Evolutionary conservation across 2,113 vertebrate genomes (phyloP).

Genomic region (Cynocephalus volans): DNA sequence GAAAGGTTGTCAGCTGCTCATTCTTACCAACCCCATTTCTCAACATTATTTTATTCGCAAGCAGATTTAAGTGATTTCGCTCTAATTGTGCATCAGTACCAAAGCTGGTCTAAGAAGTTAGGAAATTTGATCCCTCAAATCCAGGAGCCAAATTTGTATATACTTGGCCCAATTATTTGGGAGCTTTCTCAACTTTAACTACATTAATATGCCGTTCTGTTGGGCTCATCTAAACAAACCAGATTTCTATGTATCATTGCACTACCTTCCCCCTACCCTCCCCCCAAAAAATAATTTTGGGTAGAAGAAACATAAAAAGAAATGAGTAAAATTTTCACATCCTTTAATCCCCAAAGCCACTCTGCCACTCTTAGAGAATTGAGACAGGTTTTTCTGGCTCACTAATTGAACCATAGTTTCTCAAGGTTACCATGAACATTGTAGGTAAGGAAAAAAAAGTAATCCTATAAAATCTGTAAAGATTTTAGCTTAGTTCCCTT

Average conservation of each 20-base stretch:
- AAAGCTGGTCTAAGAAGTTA: constrained; percentile 54
- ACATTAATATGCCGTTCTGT: constrained; percentile 32
- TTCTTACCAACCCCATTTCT: constrained; percentile 55
- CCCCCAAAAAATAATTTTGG: not conserved
- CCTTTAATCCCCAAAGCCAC: constrained; percentile 22
- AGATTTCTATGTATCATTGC: constrained; percentile 24
- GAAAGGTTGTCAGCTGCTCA: constrained; percentile 43
- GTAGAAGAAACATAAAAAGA: constrained; percentile 12
- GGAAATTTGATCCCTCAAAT: constrained; percentile 29
- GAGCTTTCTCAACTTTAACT: constrained; percentile 26
- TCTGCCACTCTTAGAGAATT: not conserved
- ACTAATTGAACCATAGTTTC: constrained; percentile 54
- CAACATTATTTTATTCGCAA: constrained; percentile 51
- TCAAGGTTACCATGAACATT: constrained; percentile 36
- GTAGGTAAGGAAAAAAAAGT: not conserved
- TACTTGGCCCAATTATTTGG: constrained; percentile 31
- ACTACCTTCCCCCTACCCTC: not conserved
- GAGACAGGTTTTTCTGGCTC: constrained; percentile 30
- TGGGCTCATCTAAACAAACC: constrained; percentile 50
- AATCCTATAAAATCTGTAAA: constrained; percentile 39
- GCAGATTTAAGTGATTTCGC: constrained; percentile 36
- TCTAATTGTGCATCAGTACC: constrained; percentile 42
- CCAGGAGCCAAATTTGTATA: constrained; percentile 49
- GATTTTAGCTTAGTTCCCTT: constrained; percentile 37
- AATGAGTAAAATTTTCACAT: constrained; percentile 1